These are phyloP conservation scores for Circaetus gallicus DNA, from an alignment of 2,113 vertebrate species.

Conservation along the genomic window DNA sequence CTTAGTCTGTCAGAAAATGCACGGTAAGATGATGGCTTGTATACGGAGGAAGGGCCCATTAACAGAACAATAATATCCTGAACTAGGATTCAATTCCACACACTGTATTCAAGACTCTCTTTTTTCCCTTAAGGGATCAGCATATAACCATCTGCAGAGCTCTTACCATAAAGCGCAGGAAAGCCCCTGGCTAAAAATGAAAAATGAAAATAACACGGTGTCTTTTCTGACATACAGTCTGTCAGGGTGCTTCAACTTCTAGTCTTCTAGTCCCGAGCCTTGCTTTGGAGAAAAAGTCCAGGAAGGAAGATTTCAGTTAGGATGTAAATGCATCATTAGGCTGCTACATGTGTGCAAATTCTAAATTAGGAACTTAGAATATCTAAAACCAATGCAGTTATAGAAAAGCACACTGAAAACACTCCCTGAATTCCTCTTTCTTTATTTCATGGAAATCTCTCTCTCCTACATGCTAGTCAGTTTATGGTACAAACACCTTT, in stretches of 20 bases:
- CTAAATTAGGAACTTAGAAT: not conserved
- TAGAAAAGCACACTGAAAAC: not conserved
- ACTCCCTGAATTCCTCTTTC: not conserved
- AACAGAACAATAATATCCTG: not conserved
- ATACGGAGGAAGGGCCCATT: not conserved
- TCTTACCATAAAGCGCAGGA: not conserved
- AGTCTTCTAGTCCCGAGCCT: not conserved
- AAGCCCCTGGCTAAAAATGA: not conserved
- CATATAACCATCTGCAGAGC: not conserved
- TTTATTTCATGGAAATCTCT: not conserved
- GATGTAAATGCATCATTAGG: not conserved
- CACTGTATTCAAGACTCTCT: not conserved
- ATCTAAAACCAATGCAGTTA: not conserved
- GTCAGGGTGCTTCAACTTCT: not conserved
- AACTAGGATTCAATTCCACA: not conserved
- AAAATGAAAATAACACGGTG: not conserved
- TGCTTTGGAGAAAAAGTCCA: not conserved
- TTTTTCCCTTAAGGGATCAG: not conserved
- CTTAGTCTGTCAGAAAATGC: not conserved
- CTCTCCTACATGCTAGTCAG: not conserved
- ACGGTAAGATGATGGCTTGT: not conserved
- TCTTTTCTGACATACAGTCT: not conserved
- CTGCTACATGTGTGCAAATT: not conserved
- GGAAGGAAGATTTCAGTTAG: accelerated
- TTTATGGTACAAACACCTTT: not conserved